Conservation (phyloP, 2,888 invertebrate species). For the Tryphoninae sp. region DNA sequence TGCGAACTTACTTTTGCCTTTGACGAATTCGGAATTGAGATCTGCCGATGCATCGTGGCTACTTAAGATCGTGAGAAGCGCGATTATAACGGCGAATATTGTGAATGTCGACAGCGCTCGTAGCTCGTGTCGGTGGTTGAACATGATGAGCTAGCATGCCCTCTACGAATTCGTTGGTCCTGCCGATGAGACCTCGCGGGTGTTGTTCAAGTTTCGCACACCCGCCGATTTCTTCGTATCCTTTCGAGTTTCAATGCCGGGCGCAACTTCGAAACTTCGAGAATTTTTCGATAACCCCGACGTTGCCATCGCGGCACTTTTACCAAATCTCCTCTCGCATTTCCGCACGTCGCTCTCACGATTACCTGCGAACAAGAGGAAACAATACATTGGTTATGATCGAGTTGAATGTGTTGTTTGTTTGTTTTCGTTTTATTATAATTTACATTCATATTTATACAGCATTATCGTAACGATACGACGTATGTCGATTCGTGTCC, state of each 20-base stretch:
- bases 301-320: slow-evolving; percentile 61
- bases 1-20: slow-evolving; percentile 88
- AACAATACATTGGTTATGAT: slow-evolving; percentile 17
- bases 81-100: slow-evolving; percentile 70
- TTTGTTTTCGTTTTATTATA: too few species aligned
- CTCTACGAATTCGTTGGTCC: slow-evolving; percentile 76
- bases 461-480: neutral
- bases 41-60: slow-evolving; percentile 76
- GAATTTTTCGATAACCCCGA: slow-evolving; percentile 40
- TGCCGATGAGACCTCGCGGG: slow-evolving; percentile 67
- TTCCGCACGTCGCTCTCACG: slow-evolving; percentile 49
- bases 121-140: slow-evolving; percentile 76
- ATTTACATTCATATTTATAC: neutral
- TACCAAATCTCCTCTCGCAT: slow-evolving; percentile 60
- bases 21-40: slow-evolving; percentile 87
- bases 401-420: neutral
- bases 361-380: slow-evolving; percentile 27
- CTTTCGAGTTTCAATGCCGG: slow-evolving; percentile 61
- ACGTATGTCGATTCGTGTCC: neutral
- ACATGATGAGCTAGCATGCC: slow-evolving; percentile 81
- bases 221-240: slow-evolving; percentile 62
- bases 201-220: slow-evolving; percentile 25
- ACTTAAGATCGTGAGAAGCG: slow-evolving; percentile 72
- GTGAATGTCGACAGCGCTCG: slow-evolving; percentile 75
- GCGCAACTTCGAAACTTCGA: slow-evolving; percentile 37